phyloP scores from a whole-genome alignment of 2,888 invertebrate species.

The Lamellibrachia satsuma region DNA sequence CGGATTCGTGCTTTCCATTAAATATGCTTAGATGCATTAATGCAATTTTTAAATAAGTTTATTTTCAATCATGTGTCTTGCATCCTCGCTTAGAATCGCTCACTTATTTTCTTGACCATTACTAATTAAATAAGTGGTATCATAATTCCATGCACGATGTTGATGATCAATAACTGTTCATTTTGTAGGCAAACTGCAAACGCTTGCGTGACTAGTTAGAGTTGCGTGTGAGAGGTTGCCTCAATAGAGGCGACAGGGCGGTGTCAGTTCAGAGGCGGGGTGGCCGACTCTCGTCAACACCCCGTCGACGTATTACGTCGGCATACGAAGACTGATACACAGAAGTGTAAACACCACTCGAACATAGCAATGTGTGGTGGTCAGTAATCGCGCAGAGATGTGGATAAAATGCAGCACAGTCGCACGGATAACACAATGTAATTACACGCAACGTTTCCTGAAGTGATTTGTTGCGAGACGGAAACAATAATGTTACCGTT shows the following conservation, averaged over 20 bases:
- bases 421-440: not conserved
- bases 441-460: not conserved
- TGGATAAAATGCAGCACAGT: not conserved
- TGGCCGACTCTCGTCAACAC: not conserved
- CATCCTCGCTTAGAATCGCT: not conserved
- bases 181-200: not conserved
- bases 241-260: not conserved
- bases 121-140: not conserved
- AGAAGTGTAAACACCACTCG: not conserved
- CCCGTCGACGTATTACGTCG: not conserved
- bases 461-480: not conserved
- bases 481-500: conserved; percentile 1
- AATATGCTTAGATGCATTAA: not conserved
- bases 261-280: not conserved
- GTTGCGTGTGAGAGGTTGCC: not conserved
- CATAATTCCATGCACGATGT: not conserved
- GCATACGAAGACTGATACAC: not conserved
- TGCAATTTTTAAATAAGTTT: not conserved
- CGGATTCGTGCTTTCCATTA: no score
- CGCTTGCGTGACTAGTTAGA: not conserved
- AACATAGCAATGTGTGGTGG: not conserved
- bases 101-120: not conserved
- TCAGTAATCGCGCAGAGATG: not conserved
- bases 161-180: not conserved
- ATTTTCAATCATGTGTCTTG: not conserved